Evolutionary conservation across 2,888 invertebrate genomes (phyloP), one percentile per base, ranked within the genome.

Genomic region (Zaprionus lineosus): DNA sequence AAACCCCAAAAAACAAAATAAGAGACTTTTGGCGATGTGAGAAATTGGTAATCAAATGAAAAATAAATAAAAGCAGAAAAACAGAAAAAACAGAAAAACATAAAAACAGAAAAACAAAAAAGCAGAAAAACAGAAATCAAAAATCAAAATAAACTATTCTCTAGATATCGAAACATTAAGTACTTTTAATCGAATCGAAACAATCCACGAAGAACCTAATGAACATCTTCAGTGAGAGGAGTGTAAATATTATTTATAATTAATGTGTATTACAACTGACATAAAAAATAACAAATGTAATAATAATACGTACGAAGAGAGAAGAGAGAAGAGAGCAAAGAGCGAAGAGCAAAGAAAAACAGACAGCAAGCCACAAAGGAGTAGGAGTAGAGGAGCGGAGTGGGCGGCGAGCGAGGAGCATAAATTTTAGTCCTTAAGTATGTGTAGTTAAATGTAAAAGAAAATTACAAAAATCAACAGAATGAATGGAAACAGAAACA

Each of bases 391-490:
- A n/a, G n/a, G n/a, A n/a, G n/a, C n/a, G n/a, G n/a, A n/a, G n/a
- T n/a, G n/a, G n/a, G n/a, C n/a, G n/a, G n/a, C n/a, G n/a, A n/a
- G n/a, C n/a, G 33, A 34, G n/a, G 29, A 51, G 41, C 43, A 56
- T 43, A 36, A 62, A 51, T 60, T 66, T 15, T 81, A 81, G 70
- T 11, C 47, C 24, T 43, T 86, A 86, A 87, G 88, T 86, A 85
- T 85, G 86, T 87, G 86, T 87, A 87, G 87, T 86, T 86, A 87
- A 87, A 84, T 87, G 74, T 86, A 87, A 83, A 65, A 65, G 57
- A 59, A 74, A 78, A 74, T 83, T 73, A 66, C 64, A 66, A 53
- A 55, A 77, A 62, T 52, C 55, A 60, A 56, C 47, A 62, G 29
- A 60, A 34, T n/a, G n/a, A n/a, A n/a, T n/a, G n/a, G n/a, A n/a